phyloP scores from a whole-genome alignment of 35 echinoderm and acorn worm genomes.

The Ophiothrix spiculata region DNA sequence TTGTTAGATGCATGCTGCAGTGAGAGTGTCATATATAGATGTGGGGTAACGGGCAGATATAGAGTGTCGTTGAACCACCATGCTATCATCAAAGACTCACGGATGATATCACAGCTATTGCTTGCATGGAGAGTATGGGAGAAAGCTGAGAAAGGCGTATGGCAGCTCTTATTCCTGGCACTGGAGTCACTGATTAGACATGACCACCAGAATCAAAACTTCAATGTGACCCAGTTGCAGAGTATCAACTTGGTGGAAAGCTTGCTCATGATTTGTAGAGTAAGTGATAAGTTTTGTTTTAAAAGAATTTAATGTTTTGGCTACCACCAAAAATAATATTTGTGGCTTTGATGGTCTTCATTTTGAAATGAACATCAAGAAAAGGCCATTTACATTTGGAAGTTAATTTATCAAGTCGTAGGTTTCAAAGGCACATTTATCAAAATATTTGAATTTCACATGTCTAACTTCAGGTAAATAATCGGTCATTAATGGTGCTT shows the following conservation, averaged over 20 bases:
- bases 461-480: too few relatives aligned
- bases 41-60: slow-evolving; percentile 53
- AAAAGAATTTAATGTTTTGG: neutral
- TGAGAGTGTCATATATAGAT: slow-evolving; percentile 61
- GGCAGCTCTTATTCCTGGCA: slow-evolving; percentile 54
- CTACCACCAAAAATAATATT: neutral
- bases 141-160: slow-evolving; percentile 48
- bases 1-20: slow-evolving; percentile 86
- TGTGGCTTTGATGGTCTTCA: too few relatives aligned
- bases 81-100: slow-evolving; percentile 74
- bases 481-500: too few relatives aligned
- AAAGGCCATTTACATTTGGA: too few relatives aligned
- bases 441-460: too few relatives aligned
- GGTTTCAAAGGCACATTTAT: too few relatives aligned
- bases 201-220: slow-evolving; percentile 57
- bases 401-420: too few relatives aligned
- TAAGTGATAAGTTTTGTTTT: slow-evolving; percentile 14
- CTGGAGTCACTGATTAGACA: slow-evolving; percentile 60
- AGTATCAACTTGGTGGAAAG: slow-evolving; percentile 58
- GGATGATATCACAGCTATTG: slow-evolving; percentile 59
- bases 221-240: slow-evolving; percentile 80
- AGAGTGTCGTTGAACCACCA: slow-evolving; percentile 66
- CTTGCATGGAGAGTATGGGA: slow-evolving; percentile 89
- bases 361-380: too few relatives aligned
- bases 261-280: slow-evolving; percentile 73